Evolutionary conservation across 2,888 invertebrate species (phyloP), one percentile per base, ranked within the genome.

Genomic region (Ochropacha duplaris): DNA sequence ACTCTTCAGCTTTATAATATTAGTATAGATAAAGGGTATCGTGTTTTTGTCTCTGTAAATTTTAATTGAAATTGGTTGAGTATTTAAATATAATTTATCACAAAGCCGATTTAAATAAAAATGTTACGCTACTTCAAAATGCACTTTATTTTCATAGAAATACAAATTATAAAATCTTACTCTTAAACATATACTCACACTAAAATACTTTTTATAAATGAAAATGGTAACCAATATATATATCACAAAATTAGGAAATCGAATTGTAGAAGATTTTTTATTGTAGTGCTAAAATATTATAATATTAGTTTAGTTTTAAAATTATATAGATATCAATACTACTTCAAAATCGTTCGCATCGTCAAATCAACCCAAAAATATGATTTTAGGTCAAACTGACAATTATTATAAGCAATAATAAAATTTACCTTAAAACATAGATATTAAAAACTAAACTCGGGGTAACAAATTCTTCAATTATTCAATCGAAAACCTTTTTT

Each of bases 361-460:
- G 91, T 91, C 91, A 91, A 76, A 81, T 86, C 74, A 84, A 91
- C 91, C 66, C 78, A 87, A 90, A 86, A 69, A n/a, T 22, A 52
- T 39, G 9, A 39, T 59, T 82, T 90, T 83, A 68, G 72, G 88
- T 90, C 83, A 81, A 89, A 86, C 87, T 91, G 90, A 91, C 90
- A 91, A 89, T 78, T 64, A 49, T 62, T 62, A 60, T 56, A 75
- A 72, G 71, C 75, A 68, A 65, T 59, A 56, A 54, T 14, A 26
- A 39, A 55, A 62, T 54, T 31, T 59, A 66, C 58, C 60, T 54
- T 26, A 51, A 55, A 36, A 34, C 31, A 50, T 3, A 34, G 4
- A n/a, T 0, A 36, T 59, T 51, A 51, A 51, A 34, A 62, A 62
- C 59, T 64, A n/a, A n/a, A n/a, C n/a, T n/a, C n/a, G n/a, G n/a